Conservation (phyloP, 2,113 vertebrate species). For the Setophaga petechia region DNA sequence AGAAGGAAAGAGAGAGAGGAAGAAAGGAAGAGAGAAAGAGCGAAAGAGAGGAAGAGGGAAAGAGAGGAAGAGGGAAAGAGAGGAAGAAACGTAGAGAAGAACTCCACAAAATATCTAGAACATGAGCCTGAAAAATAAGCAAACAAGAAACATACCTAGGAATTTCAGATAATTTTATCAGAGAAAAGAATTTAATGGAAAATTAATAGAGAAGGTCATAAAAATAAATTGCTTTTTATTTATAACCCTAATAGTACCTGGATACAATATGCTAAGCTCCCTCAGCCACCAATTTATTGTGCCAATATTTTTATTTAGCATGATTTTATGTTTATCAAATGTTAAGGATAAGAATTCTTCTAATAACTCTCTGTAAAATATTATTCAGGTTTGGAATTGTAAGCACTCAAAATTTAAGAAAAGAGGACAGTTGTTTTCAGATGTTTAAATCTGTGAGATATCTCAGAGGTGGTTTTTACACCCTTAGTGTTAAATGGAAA, state of each 20-base stretch:
- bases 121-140: not conserved
- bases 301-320: not conserved
- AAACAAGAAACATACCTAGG: not conserved
- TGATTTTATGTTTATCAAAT: not conserved
- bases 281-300: not conserved
- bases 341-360: not conserved
- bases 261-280: not conserved
- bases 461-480: not conserved
- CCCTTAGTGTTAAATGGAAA: not conserved
- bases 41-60: no score
- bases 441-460: not conserved
- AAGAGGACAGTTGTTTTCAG: not conserved
- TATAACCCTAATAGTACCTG: not conserved
- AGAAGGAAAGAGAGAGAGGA: not conserved
- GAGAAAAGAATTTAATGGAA: not conserved
- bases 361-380: not conserved
- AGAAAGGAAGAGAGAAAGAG: not conserved
- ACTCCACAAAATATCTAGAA: accelerated
- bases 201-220: not conserved
- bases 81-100: not conserved
- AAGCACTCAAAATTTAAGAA: not conserved
- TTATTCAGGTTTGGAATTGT: not conserved
- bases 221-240: not conserved
- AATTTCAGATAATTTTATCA: not conserved
- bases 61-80: no score